Base-by-base conservation (phyloP, 2,888 invertebrate genomes). In the Nysson spinosus region DNA sequence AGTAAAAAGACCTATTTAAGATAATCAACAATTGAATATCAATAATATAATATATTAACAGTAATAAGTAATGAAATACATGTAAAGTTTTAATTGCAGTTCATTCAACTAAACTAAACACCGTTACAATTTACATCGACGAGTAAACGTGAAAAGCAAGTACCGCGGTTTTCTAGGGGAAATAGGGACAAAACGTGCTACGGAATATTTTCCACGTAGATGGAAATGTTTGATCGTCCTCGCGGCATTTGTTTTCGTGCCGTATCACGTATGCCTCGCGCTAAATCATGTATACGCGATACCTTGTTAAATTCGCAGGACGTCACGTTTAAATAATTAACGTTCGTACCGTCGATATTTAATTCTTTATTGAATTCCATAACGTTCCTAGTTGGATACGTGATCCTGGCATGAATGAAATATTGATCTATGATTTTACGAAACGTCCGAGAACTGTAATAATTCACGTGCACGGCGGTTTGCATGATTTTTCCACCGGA, bases 261-360 rank as follows among this genome's bases (percentile, higher is more conserved):
- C 9, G 49, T 42, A 51, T 65, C 50, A 50, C 55, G 26, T 24
- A 34, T 68, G 37, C 30, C 43, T 12, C 30, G 43, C 57, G 56
- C 24, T 39, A 19, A 28, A 69, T 56, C 68, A 19, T 12, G 12
- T 7, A 34, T 19, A 52, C 50, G 52, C 46, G 54, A 55, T 57
- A 50, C 50, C 61, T 61, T 62, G 57, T 65, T 69, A 69, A 67
- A 44, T 47, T 19, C 30, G 6, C 24, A 28, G 54, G 37, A 50
- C 74, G 56, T 56, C 34, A 34, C 42, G 61, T 65, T 65, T 69
- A 61, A 72, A 72, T 73, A 72, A 72, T 73, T 73, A 72, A 72
- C 64, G 42, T 35, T 24, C 17, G 16, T 20, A 44, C 34, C 28
- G 11, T 11, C 16, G 55, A 34, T 44, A 37, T 56, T 66, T 47